Percentiles rank a stretch among this genome's conserved stretches.
These are phyloP conservation scores for Augochlora pura DNA, from an alignment of 1,140 invertebrate species.

Conservation along the genomic window DNA sequence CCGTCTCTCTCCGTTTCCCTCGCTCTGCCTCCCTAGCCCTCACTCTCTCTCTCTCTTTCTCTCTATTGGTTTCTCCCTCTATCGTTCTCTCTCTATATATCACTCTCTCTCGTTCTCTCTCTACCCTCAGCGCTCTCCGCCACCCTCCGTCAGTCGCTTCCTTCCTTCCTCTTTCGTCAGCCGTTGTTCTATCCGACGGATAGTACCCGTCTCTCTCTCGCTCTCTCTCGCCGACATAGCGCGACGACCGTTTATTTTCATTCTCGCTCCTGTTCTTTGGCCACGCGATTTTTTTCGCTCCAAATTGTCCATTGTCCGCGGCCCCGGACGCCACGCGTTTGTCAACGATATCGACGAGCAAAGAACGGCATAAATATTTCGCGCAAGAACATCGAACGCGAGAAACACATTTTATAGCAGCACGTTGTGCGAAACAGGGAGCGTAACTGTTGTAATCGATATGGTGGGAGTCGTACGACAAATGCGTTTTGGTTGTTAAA, in stretches of 20 bases:
- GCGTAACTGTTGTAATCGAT: no score
- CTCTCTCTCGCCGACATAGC: background rate
- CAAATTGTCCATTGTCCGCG: background rate
- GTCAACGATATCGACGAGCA: background rate
- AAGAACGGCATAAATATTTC: no score
- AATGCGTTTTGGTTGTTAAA: no score
- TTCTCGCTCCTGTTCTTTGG: background rate
- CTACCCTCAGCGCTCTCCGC: no score
- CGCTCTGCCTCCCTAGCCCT: background rate
- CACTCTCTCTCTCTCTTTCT: background rate
- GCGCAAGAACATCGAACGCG: no score
- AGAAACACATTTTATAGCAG: no score
- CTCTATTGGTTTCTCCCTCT: background rate
- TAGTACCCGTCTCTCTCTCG: no score
- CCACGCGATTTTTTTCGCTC: background rate
- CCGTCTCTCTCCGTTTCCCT: slow-evolving; percentile 7
- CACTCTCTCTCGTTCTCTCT: no score
- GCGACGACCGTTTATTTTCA: slow-evolving; percentile 16
- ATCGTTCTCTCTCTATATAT: no score
- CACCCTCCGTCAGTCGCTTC: background rate
- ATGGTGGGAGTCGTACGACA: no score
- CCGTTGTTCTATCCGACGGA: background rate
- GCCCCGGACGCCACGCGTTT: background rate
- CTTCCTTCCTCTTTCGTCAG: background rate
- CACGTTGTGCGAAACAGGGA: no score